Conservation (phyloP, 2,888 invertebrate genomes). For the Alcis repandata region DNA sequence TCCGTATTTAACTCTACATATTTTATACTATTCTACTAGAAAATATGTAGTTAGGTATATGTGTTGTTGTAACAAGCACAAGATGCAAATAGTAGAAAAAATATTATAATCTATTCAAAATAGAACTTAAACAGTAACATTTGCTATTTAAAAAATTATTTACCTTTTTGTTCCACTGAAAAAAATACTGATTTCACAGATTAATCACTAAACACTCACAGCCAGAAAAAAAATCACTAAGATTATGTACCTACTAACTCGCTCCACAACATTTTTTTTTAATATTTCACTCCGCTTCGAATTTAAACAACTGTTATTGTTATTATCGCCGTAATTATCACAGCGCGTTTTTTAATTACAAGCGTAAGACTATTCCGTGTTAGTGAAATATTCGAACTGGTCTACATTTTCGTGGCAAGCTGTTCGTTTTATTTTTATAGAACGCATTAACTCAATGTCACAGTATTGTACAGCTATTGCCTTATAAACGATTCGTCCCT, state of each 20-base stretch:
- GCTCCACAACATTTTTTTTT: constrained; percentile 10
- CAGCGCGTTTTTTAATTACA: constrained; percentile 38
- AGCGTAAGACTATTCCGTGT: constrained; percentile 64
- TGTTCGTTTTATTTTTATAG: constrained; percentile 72
- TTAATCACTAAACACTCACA: constrained; percentile 10
- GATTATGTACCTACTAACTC: background rate
- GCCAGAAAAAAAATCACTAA: constrained; percentile 1
- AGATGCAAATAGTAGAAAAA: background rate
- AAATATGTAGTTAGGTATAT: too few species aligned
- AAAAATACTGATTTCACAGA: constrained; percentile 2
- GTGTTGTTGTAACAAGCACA: background rate
- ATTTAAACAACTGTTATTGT: background rate
- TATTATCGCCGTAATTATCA: constrained; percentile 12
- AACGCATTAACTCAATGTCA: constrained; percentile 72
- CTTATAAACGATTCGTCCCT: constrained; percentile 74
- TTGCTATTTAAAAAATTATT: background rate
- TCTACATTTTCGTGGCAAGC: constrained; percentile 61
- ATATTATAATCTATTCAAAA: too few species aligned
- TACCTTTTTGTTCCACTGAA: background rate
- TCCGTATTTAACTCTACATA: too few species aligned
- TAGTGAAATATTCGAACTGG: constrained; percentile 76
- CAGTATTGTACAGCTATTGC: constrained; percentile 75
- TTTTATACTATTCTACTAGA: too few species aligned
- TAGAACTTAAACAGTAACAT: too few species aligned
- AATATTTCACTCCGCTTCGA: background rate